These are phyloP conservation scores for Cheilosia urbana DNA, from an alignment of 2,888 invertebrate species.

Conservation along the genomic window DNA sequence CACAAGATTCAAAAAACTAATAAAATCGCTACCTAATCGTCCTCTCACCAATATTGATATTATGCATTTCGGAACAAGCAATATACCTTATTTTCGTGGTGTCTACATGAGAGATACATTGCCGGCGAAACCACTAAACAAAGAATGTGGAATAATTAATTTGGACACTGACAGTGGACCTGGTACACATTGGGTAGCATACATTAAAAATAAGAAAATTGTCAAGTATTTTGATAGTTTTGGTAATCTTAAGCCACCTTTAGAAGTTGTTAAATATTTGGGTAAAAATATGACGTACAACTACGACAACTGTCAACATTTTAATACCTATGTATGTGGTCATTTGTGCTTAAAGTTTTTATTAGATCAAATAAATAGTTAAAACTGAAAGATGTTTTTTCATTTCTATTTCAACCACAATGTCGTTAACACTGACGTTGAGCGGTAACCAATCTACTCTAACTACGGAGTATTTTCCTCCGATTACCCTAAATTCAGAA, in stretches of 20 bases:
- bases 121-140: constrained; percentile 8
- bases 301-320: constrained; percentile 77
- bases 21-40: constrained; percentile 55
- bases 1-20: no score
- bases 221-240: constrained; percentile 81
- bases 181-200: constrained; percentile 81
- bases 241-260: constrained; percentile 80
- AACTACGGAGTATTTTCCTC: constrained; percentile 51
- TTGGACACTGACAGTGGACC: constrained; percentile 76
- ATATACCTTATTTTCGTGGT: constrained; percentile 57
- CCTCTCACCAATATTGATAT: constrained; percentile 77
- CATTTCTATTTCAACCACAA: constrained; percentile 37
- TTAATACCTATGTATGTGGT: constrained; percentile 77
- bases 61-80: constrained; percentile 76
- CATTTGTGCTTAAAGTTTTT: constrained; percentile 78
- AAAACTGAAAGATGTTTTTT: constrained; percentile 6
- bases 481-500: constrained; percentile 56
- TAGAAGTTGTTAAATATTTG: constrained; percentile 78
- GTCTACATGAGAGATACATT: constrained; percentile 72
- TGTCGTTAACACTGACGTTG: constrained; percentile 78
- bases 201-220: constrained; percentile 77
- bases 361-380: constrained; percentile 10
- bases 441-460: constrained; percentile 69
- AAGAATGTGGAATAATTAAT: constrained; percentile 64
- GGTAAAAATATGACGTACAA: constrained; percentile 77